Percentiles rank a stretch among this genome's conserved stretches.
These are phyloP conservation scores for Drosophila ogumai DNA, from an alignment of 1,140 invertebrate species.

Conservation along the genomic window DNA sequence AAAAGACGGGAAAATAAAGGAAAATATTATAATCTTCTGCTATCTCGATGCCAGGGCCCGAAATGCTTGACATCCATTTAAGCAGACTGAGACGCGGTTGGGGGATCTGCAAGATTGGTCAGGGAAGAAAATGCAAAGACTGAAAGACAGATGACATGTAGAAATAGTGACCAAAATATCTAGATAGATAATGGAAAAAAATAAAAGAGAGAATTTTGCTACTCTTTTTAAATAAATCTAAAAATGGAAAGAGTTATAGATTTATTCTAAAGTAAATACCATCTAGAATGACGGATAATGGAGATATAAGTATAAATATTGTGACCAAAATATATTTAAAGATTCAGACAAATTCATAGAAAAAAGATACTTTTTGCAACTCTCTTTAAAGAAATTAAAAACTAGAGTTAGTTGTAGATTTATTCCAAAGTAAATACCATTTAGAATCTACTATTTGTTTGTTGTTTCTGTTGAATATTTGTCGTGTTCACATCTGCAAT, in stretches of 20 bases:
- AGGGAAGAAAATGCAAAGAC: conserved; percentile 1
- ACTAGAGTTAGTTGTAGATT: not conserved
- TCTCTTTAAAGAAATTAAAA: not conserved
- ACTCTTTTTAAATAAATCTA: not conserved
- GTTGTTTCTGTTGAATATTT: conserved; percentile 33
- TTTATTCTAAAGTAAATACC: too few relatives aligned
- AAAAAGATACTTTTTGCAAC: too few relatives aligned
- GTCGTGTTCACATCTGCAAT: conserved; percentile 69
- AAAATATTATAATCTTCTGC: conserved; percentile 37
- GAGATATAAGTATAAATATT: too few relatives aligned
- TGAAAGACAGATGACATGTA: not conserved
- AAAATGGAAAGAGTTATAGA: not conserved
- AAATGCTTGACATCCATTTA: conserved; percentile 68
- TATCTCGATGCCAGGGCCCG: conserved; percentile 47
- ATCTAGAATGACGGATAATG: too few relatives aligned
- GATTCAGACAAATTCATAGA: too few relatives aligned
- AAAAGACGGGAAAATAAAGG: conserved; percentile 5
- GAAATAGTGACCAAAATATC: not conserved
- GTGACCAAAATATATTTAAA: too few relatives aligned
- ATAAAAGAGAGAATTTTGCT: not conserved
- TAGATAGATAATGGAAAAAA: not conserved
- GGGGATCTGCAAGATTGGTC: conserved; percentile 44
- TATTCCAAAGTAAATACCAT: conserved; percentile 1
- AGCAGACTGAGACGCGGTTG: conserved; percentile 41
- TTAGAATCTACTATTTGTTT: conserved; percentile 28